Evolutionary conservation across 2,888 invertebrate genomes (phyloP).

Genomic region (Thumatha senex): DNA sequence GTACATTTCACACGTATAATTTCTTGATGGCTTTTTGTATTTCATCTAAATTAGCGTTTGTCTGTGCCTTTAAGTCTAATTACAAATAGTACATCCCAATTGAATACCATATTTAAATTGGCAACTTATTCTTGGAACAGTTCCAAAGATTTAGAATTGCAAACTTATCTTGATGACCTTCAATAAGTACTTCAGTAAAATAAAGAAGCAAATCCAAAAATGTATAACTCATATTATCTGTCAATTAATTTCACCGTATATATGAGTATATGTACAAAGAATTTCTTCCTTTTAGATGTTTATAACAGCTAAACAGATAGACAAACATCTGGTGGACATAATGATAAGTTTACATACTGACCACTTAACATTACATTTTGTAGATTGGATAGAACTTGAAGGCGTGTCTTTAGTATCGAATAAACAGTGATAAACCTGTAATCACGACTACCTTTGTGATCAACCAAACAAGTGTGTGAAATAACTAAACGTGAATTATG

Average conservation of each 20-base stretch:
- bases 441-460: constrained; percentile 8
- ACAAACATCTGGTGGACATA: background rate
- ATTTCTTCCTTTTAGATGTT: background rate
- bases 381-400: background rate
- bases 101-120: constrained; percentile 26
- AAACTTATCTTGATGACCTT: constrained; percentile 3
- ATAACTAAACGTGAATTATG: too few relatives aligned
- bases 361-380: constrained; percentile 3
- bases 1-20: constrained; percentile 23
- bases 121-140: constrained; percentile 16
- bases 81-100: constrained; percentile 16
- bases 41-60: background rate
- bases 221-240: too few relatives aligned
- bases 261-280: background rate
- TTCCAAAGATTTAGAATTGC: constrained; percentile 13
- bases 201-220: too few relatives aligned
- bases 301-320: background rate
- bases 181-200: too few relatives aligned
- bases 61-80: constrained; percentile 39
- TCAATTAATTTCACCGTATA: too few relatives aligned
- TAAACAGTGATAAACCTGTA: constrained; percentile 11
- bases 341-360: background rate
- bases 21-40: constrained; percentile 10
- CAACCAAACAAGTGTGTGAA: constrained; percentile 7
- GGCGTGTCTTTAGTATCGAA: constrained; percentile 14